A percentile compares a stretch with the other conserved stretches of the same genome.
phyloP scores from a whole-genome alignment of 2,888 invertebrate genomes.

The Hypselothyrea guttata region DNA sequence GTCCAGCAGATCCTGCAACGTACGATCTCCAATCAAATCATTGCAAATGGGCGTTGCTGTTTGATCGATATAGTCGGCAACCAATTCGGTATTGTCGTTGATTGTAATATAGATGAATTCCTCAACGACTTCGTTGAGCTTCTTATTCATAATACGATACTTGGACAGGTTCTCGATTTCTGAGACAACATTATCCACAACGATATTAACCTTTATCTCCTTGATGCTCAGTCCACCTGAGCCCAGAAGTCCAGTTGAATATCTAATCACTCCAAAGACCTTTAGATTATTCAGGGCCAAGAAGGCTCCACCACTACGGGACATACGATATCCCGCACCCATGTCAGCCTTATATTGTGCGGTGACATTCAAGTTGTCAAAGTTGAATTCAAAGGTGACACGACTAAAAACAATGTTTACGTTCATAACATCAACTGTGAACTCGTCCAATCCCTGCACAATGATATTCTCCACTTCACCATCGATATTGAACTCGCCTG shows the following conservation, averaged over 20 bases:
- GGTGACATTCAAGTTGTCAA: conserved; percentile 53
- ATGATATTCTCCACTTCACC: conserved; percentile 57
- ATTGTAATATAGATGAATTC: conserved; percentile 69
- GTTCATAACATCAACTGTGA: conserved; percentile 56
- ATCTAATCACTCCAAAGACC: conserved; percentile 61
- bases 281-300: conserved; percentile 64
- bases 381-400: conserved; percentile 59
- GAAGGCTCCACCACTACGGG: conserved; percentile 68
- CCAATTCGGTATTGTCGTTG: conserved; percentile 75
- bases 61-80: conserved; percentile 56
- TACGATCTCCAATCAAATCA: conserved; percentile 63
- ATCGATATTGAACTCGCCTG: conserved; percentile 34
- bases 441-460: conserved; percentile 69
- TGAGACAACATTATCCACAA: conserved; percentile 68
- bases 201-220: conserved; percentile 54
- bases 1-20: conserved; percentile 65
- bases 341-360: conserved; percentile 65
- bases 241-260: conserved; percentile 54
- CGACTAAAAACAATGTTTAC: conserved; percentile 52
- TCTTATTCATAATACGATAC: conserved; percentile 65
- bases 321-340: conserved; percentile 36
- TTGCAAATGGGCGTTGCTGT: conserved; percentile 63
- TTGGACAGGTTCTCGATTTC: conserved; percentile 72
- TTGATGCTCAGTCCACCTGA: conserved; percentile 59
- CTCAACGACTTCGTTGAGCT: conserved; percentile 75